A percentile compares a stretch with the other conserved stretches of the same genome.
phyloP scores from a whole-genome alignment of 2,797 vertebrate species.

The Protonibea diacanthus region DNA sequence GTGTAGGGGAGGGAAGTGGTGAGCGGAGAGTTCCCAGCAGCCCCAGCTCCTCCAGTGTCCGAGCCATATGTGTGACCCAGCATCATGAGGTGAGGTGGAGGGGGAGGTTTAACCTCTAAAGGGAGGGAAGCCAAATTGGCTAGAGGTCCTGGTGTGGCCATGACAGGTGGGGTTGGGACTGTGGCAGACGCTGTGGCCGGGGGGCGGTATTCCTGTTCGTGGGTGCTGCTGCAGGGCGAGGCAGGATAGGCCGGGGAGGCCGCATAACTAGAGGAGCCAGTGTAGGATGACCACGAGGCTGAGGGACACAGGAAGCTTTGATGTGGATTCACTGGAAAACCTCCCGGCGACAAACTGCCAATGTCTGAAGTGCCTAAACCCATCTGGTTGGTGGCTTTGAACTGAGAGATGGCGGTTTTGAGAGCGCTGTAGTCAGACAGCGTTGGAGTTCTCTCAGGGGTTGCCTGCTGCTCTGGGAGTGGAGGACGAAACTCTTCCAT shows the following conservation, averaged over 20 bases:
- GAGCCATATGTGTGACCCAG: conserved; percentile 75
- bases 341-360: conserved; percentile 83
- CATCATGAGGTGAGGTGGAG: conserved; percentile 79
- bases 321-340: conserved; percentile 95
- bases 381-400: conserved; percentile 82
- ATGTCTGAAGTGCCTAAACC: conserved; percentile 64
- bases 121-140: conserved; percentile 77
- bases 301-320: conserved; percentile 94
- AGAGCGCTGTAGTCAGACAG: conserved; percentile 80
- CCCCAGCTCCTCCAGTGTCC: conserved; percentile 47
- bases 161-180: conserved; percentile 46
- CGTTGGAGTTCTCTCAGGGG: conserved; percentile 61
- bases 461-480: conserved; percentile 76
- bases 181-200: conserved; percentile 26
- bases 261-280: conserved; percentile 79
- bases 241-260: conserved; percentile 82
- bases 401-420: conserved; percentile 85
- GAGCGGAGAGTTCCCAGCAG: conserved; percentile 62
- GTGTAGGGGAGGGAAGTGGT: conserved; percentile 64
- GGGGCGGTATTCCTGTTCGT: conserved; percentile 80
- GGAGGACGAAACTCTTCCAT: conserved; percentile 82
- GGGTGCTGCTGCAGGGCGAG: conserved; percentile 79
- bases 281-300: conserved; percentile 85
- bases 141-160: conserved; percentile 63
- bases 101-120: conserved; percentile 80